Base-by-base conservation (phyloP, 2,797 vertebrate species). In the Mareca strepera region DNA sequence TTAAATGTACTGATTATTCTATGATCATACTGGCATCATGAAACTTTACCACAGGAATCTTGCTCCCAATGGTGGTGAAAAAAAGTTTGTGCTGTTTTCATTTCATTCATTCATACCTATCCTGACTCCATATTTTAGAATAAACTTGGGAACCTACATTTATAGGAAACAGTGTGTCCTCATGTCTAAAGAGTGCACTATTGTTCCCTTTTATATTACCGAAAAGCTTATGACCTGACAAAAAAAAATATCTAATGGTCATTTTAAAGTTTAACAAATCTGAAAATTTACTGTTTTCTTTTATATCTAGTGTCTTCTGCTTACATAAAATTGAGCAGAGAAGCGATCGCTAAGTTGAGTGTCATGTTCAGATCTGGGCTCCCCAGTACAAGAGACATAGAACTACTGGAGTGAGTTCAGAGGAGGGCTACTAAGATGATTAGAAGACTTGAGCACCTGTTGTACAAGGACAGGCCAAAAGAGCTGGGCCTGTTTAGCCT, bases 71-170 rank as follows among this genome's bases (percentile, higher is more conserved):
- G 48, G 35, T 48, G 18, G 16, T 21, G 23, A 33, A 55, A 70
- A 48, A 4, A 15, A 3, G 1, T 23, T n/a, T n/a, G 4, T 0
- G 2, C 7, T 56, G 5, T n/a, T 77, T 66, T 69, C 31, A 4
- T 56, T 68, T n/a, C 8, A 48, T 33, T 33, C 33, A 26, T 23
- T 90, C 73, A 80, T 20, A 7, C 21, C 23, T 46, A n/a, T 33
- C 33, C 39, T 31, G 29, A 29, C 12, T 64, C 29, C 2, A 1
- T 31, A n/a, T 33, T 77, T 82, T 37, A 66, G 48, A 25, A 14
- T 50, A 25, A 50, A 50, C 12, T 50, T 13, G 48, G 23, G 23
- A 50, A 50, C 23, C 23, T 25, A 25, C 10, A 33, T 8, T 68
- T 25, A 31, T 28, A 67, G 23, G 7, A 76, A 74, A 37, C 3